phyloP scores from a whole-genome alignment of 1,140 invertebrate species.

The Drosophila bocqueti region DNA sequence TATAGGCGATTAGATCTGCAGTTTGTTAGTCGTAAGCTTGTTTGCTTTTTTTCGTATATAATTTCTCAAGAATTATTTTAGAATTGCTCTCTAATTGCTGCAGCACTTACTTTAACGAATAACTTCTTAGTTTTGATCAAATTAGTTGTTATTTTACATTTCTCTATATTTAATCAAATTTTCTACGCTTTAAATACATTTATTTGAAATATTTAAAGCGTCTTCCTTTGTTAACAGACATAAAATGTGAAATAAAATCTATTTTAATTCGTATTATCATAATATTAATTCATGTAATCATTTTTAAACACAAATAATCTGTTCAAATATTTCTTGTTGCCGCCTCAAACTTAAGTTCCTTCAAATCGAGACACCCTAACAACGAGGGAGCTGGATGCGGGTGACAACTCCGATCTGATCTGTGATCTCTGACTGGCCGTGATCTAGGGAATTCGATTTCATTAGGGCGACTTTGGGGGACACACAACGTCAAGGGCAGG shows the following conservation, averaged over 20 bases:
- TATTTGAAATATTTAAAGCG: no score
- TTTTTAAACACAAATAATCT: background rate
- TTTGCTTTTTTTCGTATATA: background rate
- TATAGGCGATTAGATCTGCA: background rate
- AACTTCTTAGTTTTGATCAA: background rate
- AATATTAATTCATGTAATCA: no score
- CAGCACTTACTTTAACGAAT: background rate
- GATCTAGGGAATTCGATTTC: slow-evolving; percentile 14
- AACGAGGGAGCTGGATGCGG: slow-evolving; percentile 9
- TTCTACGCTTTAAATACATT: background rate
- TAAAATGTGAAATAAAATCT: no score
- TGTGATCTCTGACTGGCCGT: slow-evolving; percentile 27
- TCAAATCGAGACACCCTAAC: slow-evolving; percentile 12
- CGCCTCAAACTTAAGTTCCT: background rate
- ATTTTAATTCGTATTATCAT: no score
- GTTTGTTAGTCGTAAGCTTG: background rate
- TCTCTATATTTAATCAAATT: background rate
- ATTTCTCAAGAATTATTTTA: background rate
- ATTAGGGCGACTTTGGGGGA: background rate
- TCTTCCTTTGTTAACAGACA: no score
- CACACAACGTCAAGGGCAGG: slow-evolving; percentile 40
- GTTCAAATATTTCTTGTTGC: background rate
- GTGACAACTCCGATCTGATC: slow-evolving; percentile 33
- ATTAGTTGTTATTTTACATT: background rate
- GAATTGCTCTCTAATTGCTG: background rate